Percentiles rank a stretch among this genome's conserved stretches.
These are phyloP conservation scores for Abrostola triplasia DNA, from an alignment of 2,888 invertebrate species.

Conservation along the genomic window DNA sequence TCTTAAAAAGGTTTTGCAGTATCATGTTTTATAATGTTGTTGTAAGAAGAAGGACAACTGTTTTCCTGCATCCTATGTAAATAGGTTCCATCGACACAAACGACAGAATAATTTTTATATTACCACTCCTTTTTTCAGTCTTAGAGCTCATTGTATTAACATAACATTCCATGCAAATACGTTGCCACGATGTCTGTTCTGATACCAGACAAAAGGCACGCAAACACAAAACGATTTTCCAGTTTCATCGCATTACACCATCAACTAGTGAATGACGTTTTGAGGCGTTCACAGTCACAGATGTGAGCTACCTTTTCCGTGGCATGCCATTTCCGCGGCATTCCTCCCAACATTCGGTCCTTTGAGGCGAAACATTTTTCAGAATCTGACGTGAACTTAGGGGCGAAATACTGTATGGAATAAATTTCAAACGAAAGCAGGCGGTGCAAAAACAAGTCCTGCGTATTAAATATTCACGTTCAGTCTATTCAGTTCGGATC, in stretches of 20 bases:
- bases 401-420: conserved; percentile 29
- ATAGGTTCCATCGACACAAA: no score
- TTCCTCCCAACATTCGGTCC: conserved; percentile 48
- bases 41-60: no score
- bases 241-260: conserved; percentile 34
- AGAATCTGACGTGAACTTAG: conserved; percentile 49
- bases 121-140: no score
- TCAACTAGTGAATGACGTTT: conserved; percentile 36
- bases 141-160: conserved; percentile 7
- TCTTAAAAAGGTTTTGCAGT: no score
- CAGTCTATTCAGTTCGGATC: not conserved
- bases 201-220: conserved; percentile 38
- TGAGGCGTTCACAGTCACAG: conserved; percentile 38
- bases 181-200: conserved; percentile 10
- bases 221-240: conserved; percentile 31
- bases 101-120: no score
- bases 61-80: no score
- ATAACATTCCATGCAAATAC: conserved; percentile 13
- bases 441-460: conserved; percentile 1
- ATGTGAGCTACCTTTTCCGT: conserved; percentile 49
- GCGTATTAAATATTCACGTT: conserved; percentile 15
- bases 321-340: conserved; percentile 62
- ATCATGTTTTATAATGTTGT: no score
- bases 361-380: conserved; percentile 60
- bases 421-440: conserved; percentile 31